phyloP scores from a whole-genome alignment of 2,113 vertebrate species.

The Paratilapia polleni region DNA sequence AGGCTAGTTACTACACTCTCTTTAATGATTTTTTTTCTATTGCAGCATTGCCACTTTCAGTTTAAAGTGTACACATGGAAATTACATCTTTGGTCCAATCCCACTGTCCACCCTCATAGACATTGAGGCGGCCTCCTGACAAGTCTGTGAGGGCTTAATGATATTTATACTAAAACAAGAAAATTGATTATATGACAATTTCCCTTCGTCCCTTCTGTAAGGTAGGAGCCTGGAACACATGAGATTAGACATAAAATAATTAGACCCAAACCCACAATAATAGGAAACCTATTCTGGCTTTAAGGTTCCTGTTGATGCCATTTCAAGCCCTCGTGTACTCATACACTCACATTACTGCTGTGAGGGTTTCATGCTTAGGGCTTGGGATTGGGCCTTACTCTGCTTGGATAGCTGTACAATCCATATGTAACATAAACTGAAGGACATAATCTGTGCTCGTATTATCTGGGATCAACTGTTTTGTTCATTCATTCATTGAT shows the following conservation, averaged over 20 bases:
- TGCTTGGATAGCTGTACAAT: background rate
- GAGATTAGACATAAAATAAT: background rate
- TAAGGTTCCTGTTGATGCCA: background rate
- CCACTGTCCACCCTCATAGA: background rate
- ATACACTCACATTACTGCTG: background rate
- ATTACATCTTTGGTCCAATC: background rate
- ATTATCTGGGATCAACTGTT: conserved; percentile 3
- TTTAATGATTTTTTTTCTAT: background rate
- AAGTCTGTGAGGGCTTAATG: background rate
- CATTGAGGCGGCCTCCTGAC: background rate
- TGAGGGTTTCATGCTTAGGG: background rate
- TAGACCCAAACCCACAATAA: background rate
- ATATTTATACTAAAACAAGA: background rate
- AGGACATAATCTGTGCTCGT: background rate
- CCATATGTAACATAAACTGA: background rate
- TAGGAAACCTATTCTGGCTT: background rate
- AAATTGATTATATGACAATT: background rate
- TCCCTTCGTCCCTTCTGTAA: accelerated
- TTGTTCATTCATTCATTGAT: conserved; percentile 14
- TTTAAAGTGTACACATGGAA: conserved; percentile 9
- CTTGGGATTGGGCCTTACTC: background rate
- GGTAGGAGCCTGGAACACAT: background rate
- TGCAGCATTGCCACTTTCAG: conserved; percentile 4
- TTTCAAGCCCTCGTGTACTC: background rate
- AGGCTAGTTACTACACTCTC: conserved; percentile 2